Evolutionary conservation across 2,888 invertebrate genomes (phyloP).

Genomic region (Caprella mutica): DNA sequence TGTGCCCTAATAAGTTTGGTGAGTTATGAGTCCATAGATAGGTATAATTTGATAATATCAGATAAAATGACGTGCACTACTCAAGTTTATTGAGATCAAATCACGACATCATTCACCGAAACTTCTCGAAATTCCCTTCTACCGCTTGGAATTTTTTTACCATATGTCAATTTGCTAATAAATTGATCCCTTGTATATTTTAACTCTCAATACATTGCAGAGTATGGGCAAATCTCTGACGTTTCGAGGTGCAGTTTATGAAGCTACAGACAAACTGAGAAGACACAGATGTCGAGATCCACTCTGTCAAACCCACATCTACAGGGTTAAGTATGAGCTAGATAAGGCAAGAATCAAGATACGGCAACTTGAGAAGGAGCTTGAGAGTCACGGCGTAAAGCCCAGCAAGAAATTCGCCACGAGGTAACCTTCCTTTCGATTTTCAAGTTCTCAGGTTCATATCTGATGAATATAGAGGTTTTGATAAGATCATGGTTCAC

Average conservation of each 20-base stretch:
- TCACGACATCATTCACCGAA: background rate
- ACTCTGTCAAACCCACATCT: constrained; percentile 67
- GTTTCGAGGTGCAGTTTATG: constrained; percentile 66
- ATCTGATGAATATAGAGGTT: too few relatives aligned
- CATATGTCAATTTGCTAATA: background rate
- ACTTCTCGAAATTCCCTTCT: background rate
- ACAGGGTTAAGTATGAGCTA: constrained; percentile 83
- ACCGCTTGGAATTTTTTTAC: background rate
- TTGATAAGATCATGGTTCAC: too few relatives aligned
- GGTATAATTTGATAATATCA: too few relatives aligned
- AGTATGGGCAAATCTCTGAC: constrained; percentile 65
- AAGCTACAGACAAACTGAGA: constrained; percentile 62
- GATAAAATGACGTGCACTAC: too few relatives aligned
- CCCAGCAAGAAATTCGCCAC: constrained; percentile 53
- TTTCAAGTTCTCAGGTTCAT: too few relatives aligned
- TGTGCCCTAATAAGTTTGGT: constrained; percentile 90
- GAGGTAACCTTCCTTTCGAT: too few relatives aligned
- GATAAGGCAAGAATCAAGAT: constrained; percentile 75
- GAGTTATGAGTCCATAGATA: too few relatives aligned
- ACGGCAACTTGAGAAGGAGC: constrained; percentile 70
- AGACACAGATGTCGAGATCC: constrained; percentile 66
- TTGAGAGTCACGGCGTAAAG: constrained; percentile 70
- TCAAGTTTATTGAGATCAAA: background rate
- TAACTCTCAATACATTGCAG: constrained; percentile 37
- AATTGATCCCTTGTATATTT: background rate